phyloP scores from a whole-genome alignment of 2,113 vertebrate species.

The Aix galericulata region DNA sequence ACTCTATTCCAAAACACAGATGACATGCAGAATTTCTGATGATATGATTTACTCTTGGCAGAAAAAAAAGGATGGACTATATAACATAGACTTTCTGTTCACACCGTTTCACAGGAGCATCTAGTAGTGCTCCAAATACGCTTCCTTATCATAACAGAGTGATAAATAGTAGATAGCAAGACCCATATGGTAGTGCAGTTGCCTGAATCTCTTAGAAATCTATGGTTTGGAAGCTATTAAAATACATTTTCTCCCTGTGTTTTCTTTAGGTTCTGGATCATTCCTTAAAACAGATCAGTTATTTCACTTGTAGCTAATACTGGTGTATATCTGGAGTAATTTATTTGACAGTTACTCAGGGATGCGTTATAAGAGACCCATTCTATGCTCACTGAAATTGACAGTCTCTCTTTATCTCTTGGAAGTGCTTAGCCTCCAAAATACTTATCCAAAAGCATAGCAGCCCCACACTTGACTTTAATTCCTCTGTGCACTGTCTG shows the following conservation, averaged over 20 bases:
- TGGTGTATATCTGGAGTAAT: background rate
- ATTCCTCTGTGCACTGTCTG: background rate
- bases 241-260: background rate
- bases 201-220: background rate
- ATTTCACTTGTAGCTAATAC: background rate
- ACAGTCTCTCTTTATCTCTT: background rate
- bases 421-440: background rate
- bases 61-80: background rate
- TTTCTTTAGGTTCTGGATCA: background rate
- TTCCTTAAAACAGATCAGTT: background rate
- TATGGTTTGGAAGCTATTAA: background rate
- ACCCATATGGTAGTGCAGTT: background rate
- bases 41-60: background rate
- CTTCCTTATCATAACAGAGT: background rate
- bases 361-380: background rate
- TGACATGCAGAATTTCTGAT: background rate
- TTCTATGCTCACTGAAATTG: background rate
- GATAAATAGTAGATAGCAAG: background rate
- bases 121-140: background rate
- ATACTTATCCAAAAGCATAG: fast-evolving
- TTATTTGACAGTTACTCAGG: background rate
- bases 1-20: background rate
- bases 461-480: background rate
- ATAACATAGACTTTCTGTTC: background rate
- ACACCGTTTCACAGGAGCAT: background rate